Conservation (phyloP, 2,797 vertebrate genomes). For the Odontamblyopus rebecca region DNA sequence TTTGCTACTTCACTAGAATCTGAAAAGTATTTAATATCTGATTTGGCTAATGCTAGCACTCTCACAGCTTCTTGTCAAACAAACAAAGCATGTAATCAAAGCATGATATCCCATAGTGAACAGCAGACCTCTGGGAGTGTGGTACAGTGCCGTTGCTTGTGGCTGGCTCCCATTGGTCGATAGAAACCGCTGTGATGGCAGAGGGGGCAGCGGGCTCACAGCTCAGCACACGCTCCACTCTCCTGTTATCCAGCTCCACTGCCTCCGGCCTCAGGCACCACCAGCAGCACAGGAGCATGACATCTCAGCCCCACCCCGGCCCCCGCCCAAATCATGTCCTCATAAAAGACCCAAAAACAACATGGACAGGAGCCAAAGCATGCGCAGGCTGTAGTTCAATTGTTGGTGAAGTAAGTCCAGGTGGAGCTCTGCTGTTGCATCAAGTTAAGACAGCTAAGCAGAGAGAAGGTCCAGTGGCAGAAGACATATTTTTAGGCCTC, state of each 20-base stretch:
- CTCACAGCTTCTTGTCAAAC: conserved; percentile 5
- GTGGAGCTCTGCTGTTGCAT: conserved; percentile 26
- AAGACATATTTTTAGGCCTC: conserved; percentile 35
- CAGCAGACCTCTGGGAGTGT: conserved; percentile 66
- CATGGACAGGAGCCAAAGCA: conserved; percentile 9
- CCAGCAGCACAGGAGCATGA: conserved; percentile 89
- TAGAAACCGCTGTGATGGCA: conserved; percentile 55
- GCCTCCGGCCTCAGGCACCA: conserved; percentile 88
- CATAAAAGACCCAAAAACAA: conserved; percentile 22
- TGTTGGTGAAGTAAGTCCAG: conserved; percentile 18
- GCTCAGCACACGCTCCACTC: conserved; percentile 81
- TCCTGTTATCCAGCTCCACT: conserved; percentile 81
- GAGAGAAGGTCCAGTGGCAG: conserved; percentile 16
- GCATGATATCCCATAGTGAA: conserved; percentile 17
- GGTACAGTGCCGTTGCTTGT: conserved; percentile 30
- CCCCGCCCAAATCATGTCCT: conserved; percentile 64
- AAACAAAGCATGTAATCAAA: conserved; percentile 19
- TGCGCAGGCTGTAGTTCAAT: conserved; percentile 17
- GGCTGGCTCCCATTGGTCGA: conserved; percentile 67
- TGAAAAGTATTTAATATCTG: background rate
- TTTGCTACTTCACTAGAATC: background rate
- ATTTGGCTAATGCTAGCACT: background rate
- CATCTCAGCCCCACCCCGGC: conserved; percentile 75
- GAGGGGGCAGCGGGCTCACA: conserved; percentile 59
- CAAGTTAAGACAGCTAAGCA: conserved; percentile 5